Evolutionary conservation across 2,888 invertebrate genomes (phyloP), one percentile per base, ranked within the genome.

Genomic region (Homarus gammarus): DNA sequence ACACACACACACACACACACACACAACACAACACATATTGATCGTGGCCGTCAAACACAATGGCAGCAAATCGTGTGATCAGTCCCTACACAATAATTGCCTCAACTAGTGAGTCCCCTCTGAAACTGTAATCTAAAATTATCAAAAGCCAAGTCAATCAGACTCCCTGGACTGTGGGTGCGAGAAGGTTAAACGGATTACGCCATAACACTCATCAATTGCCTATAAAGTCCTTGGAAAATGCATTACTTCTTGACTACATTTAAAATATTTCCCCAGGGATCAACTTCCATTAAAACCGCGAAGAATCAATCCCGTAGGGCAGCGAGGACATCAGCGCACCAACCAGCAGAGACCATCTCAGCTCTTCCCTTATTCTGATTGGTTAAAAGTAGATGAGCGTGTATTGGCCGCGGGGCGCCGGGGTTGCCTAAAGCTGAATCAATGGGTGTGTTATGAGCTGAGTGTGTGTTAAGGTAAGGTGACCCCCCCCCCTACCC

Each of bases 231-330:
- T 40, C 8, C n/a, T 6, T n/a, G 64, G 40, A 22, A 70, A 73
- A 61, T 81, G 56, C 86, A 86, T 86, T 86, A 86, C 72, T 68
- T 72, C 83, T 83, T 83, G 72, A 83, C 79, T 70, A 86, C 86
- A 86, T 77, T 86, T 77, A 72, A 79, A 86, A 79, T 86, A 86
- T 86, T 86, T 86, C 86, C 86, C 86, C 78, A 6, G 79, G 86
- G 86, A 79, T 70, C 51, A 68, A 12, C 79, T 79, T 64, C 86
- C 78, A 79, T 86, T 79, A 86, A 79, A 86, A 70, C 79, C 68
- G 44, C 38, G 78, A 78, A 51, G 77, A 84, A 72, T 84, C 56
- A 33, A 33, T 49, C 44, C 77, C 27, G 33, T 5, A 38, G 8
- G 10, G 31, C 22, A 27, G 44, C n/a, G 73, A 56, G 84, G 0